Evolutionary conservation across 2,797 vertebrate genomes (phyloP).

Genomic region (Notamacropus eugenii): DNA sequence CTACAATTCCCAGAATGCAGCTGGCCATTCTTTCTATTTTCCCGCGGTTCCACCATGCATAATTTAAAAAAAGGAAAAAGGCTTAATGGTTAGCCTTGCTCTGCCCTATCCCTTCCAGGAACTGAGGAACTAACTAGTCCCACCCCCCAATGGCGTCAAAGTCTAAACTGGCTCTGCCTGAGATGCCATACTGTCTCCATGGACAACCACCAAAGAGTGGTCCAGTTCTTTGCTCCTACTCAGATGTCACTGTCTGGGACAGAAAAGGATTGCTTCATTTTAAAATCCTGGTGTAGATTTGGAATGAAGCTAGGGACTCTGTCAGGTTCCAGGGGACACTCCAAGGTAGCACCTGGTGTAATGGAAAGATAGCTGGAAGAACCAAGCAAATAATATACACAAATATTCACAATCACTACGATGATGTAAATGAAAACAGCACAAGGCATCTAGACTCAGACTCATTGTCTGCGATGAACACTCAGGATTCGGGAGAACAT

Average conservation of each 20-base stretch:
- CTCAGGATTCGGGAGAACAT: background rate
- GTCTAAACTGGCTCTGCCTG: background rate
- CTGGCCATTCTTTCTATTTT: background rate
- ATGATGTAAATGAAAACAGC: background rate
- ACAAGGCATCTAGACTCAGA: background rate
- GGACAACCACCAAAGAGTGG: background rate
- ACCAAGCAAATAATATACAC: background rate
- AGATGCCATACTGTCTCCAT: background rate
- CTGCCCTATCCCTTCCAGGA: background rate
- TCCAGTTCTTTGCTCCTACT: background rate
- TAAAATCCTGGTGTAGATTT: background rate
- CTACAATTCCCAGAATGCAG: background rate
- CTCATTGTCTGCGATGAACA: background rate
- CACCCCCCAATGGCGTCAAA: background rate
- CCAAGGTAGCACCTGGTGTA: background rate
- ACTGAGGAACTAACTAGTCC: background rate
- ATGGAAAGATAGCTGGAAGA: background rate
- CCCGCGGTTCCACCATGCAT: background rate
- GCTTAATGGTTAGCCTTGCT: background rate
- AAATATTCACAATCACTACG: background rate
- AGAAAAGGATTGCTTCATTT: background rate
- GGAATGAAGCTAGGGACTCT: background rate
- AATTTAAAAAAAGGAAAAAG: background rate
- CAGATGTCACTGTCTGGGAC: background rate
- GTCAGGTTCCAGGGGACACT: background rate